Evolutionary conservation across 2,113 vertebrate genomes (phyloP).

Genomic region (Malaclemys terrapin): DNA sequence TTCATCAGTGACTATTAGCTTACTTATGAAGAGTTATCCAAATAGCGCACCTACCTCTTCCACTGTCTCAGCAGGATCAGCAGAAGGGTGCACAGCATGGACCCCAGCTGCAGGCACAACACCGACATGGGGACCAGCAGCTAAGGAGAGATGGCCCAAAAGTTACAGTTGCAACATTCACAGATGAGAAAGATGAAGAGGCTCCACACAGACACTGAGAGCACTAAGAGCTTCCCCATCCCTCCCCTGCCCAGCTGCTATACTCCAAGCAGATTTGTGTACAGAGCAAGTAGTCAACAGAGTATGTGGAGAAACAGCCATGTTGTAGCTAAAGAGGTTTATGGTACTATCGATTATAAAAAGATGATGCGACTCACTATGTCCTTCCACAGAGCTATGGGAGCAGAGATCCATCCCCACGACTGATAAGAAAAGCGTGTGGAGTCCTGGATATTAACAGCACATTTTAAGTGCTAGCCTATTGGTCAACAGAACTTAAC

Average conservation of each 20-base stretch:
- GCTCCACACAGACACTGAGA: not conserved
- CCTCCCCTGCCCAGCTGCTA: not conserved
- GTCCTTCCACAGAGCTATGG: not conserved
- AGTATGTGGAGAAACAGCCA: not conserved
- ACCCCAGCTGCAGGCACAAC: conserved; percentile 91
- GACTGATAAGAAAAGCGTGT: not conserved
- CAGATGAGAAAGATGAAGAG: not conserved
- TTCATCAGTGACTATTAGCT: not conserved
- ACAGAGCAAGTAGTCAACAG: not conserved
- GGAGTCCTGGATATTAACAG: not conserved
- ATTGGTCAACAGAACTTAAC: not conserved
- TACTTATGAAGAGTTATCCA: not conserved
- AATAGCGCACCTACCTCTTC: conserved; percentile 84
- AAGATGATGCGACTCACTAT: not conserved
- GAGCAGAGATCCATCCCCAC: not conserved
- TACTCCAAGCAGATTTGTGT: not conserved
- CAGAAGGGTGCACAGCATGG: conserved; percentile 94
- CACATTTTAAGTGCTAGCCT: not conserved
- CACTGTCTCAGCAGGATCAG: conserved; percentile 94
- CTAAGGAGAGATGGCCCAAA: conserved; percentile 71
- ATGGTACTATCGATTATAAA: not conserved
- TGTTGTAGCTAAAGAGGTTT: not conserved
- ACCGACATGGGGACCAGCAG: conserved; percentile 87
- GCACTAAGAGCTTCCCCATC: not conserved
- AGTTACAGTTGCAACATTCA: conserved; percentile 14